phyloP scores from a whole-genome alignment of 2,113 vertebrate genomes.

The Macrotus californicus region DNA sequence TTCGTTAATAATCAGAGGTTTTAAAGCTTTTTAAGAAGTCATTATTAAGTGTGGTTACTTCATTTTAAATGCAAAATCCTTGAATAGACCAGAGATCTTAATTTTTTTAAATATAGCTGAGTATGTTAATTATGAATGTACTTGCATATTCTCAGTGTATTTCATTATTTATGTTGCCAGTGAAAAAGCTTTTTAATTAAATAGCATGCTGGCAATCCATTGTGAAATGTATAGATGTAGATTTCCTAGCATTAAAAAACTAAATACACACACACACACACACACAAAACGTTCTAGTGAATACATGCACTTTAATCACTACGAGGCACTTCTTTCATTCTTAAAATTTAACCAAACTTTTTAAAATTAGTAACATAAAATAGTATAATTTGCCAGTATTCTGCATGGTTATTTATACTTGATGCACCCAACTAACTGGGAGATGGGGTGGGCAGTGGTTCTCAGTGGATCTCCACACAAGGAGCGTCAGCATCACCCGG shows the following conservation, averaged over 20 bases:
- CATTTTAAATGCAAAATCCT: constrained; percentile 63
- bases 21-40: constrained; percentile 48
- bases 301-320: neutral
- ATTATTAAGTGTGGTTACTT: constrained; percentile 51
- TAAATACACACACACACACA: neutral
- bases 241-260: constrained; percentile 39
- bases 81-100: constrained; percentile 62
- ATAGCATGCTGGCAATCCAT: constrained; percentile 69
- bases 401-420: neutral
- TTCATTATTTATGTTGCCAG: constrained; percentile 73
- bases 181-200: constrained; percentile 76
- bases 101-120: constrained; percentile 66
- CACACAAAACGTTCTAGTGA: neutral
- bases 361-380: neutral
- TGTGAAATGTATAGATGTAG: constrained; percentile 67
- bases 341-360: neutral
- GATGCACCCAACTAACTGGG: neutral
- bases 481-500: neutral
- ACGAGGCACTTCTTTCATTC: constrained; percentile 7
- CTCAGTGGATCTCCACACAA: neutral
- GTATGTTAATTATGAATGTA: constrained; percentile 73
- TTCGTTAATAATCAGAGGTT: constrained; percentile 33
- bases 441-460: neutral
- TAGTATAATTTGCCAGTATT: neutral
- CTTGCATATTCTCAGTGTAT: constrained; percentile 69